phyloP scores from a whole-genome alignment of 2,888 invertebrate species.

The Dryadula phaetusa region DNA sequence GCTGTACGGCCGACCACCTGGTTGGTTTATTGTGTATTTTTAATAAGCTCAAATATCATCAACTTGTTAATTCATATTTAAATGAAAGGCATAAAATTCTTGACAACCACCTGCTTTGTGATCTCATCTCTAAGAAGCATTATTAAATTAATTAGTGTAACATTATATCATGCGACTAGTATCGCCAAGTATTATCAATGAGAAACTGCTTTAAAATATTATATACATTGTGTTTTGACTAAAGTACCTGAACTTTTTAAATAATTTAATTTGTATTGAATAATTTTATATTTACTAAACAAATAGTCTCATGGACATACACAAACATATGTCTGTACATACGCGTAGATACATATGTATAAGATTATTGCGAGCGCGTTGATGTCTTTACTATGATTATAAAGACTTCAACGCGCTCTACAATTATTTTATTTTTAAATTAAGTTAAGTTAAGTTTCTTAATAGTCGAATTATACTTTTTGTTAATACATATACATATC shows the following conservation, averaged over 20 bases:
- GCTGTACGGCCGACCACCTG: background rate
- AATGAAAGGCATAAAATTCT: background rate
- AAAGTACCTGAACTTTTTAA: background rate
- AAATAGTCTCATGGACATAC: too few species aligned
- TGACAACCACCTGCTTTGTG: background rate
- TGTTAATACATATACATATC: too few species aligned
- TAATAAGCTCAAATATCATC: slow-evolving; percentile 14
- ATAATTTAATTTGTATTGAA: background rate
- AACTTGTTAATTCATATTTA: slow-evolving; percentile 1
- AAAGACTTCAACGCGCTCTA: slow-evolving; percentile 21
- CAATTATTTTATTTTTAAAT: background rate
- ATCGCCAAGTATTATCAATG: background rate
- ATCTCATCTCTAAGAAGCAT: background rate
- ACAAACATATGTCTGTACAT: too few species aligned
- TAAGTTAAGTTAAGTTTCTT: too few species aligned
- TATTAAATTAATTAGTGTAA: background rate
- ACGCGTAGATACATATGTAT: background rate
- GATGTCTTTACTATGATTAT: slow-evolving; percentile 57
- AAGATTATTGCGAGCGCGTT: slow-evolving; percentile 51
- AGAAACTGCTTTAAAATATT: background rate
- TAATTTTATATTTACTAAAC: too few species aligned
- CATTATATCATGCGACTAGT: background rate
- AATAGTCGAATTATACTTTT: too few species aligned
- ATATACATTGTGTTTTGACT: background rate
- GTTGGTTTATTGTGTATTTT: background rate